These are phyloP conservation scores for Pteromalus puparum DNA, from an alignment of 1,140 invertebrate species.

Conservation along the genomic window DNA sequence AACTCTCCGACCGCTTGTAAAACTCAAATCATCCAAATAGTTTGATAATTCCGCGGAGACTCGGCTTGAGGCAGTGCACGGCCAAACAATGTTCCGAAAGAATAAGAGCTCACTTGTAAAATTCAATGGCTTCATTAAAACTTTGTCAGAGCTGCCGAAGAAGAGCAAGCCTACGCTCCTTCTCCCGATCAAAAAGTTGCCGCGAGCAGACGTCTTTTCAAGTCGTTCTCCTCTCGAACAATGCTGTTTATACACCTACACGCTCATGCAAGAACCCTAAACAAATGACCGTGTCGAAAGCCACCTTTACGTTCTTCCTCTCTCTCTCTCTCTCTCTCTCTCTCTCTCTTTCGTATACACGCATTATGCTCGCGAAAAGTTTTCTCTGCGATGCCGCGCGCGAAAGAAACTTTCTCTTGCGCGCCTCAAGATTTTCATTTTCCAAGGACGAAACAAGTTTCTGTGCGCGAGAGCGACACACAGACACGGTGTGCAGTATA, in stretches of 20 bases:
- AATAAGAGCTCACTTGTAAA: constrained; percentile 59
- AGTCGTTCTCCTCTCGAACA: constrained; percentile 29
- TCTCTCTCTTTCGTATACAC: background rate
- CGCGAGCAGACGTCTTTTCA: constrained; percentile 33
- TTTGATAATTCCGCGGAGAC: constrained; percentile 22
- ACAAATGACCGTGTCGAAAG: constrained; percentile 49
- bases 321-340: no score
- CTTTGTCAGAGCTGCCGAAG: constrained; percentile 29
- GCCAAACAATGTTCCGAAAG: constrained; percentile 9
- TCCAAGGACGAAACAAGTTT: constrained; percentile 45
- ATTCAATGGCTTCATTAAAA: constrained; percentile 59
- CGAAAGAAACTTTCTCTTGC: background rate
- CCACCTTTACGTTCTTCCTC: background rate
- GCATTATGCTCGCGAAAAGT: constrained; percentile 29
- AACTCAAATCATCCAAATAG: background rate
- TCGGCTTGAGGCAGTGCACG: background rate
- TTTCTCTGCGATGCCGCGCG: background rate
- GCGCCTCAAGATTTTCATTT: constrained; percentile 48
- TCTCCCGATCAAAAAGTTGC: constrained; percentile 19
- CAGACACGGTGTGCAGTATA: background rate
- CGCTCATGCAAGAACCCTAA: constrained; percentile 15
- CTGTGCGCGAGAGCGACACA: background rate
- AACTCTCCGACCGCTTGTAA: background rate
- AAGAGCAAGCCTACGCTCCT: background rate
- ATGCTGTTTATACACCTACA: background rate